Evolutionary conservation across 92 coral and sea anemone species (phyloP).

Genomic region (Umimayanthus kanabou): DNA sequence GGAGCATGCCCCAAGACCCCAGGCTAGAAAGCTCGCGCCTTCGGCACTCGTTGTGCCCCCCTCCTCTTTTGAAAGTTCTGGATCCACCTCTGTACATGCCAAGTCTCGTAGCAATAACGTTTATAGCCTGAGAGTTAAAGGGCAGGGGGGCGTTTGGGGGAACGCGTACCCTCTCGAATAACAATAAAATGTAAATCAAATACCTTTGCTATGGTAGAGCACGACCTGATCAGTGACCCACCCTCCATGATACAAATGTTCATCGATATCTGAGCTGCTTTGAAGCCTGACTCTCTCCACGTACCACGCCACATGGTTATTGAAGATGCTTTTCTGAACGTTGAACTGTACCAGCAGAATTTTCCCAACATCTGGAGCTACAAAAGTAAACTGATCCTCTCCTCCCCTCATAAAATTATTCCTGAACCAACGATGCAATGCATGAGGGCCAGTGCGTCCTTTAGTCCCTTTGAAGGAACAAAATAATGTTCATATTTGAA

Average conservation of each 20-base stretch:
- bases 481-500: neutral
- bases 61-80: too few species aligned
- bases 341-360: conserved; percentile 22
- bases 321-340: conserved; percentile 10
- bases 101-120: too few species aligned
- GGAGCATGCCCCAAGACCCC: too few species aligned
- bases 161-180: too few species aligned
- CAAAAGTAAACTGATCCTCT: conserved; percentile 11
- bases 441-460: conserved; percentile 21
- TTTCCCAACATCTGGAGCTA: conserved; percentile 29
- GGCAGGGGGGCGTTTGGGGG: too few species aligned
- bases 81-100: too few species aligned
- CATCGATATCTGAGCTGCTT: conserved; percentile 1
- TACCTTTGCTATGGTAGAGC: conserved; percentile 28
- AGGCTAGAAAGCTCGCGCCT: too few species aligned
- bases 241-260: conserved; percentile 16
- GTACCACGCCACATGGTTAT: conserved; percentile 6
- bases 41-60: too few species aligned
- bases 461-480: neutral
- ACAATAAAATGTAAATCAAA: too few species aligned
- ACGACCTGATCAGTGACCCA: conserved; percentile 28
- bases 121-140: too few species aligned
- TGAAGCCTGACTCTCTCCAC: neutral
- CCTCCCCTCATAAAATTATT: conserved; percentile 9
- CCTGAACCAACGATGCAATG: neutral